phyloP scores from a whole-genome alignment of 2,888 invertebrate genomes.

The Trachelus iudaicus region DNA sequence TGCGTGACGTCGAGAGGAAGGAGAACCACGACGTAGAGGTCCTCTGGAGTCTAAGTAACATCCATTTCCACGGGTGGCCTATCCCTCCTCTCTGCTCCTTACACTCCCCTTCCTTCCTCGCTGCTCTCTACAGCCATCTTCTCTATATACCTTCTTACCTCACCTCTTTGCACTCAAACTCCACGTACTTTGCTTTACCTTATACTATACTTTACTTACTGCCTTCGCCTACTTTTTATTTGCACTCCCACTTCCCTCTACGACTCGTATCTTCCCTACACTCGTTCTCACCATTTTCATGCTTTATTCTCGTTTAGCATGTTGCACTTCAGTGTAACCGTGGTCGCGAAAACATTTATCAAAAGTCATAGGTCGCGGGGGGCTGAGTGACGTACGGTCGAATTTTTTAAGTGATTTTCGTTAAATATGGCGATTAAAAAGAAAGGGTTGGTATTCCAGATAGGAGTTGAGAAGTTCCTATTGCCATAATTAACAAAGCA shows the following conservation, averaged over 20 bases:
- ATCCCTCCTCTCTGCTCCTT: constrained; percentile 14
- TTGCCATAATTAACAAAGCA: not conserved
- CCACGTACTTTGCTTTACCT: constrained; percentile 47
- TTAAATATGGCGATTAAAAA: not conserved
- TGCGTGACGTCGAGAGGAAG: constrained; percentile 10
- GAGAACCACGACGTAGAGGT: constrained; percentile 34
- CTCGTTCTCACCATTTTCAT: constrained; percentile 21
- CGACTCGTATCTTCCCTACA: constrained; percentile 28
- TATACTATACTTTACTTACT: constrained; percentile 45
- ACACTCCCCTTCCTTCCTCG: constrained; percentile 32
- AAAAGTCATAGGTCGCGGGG: not conserved
- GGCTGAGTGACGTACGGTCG: not conserved
- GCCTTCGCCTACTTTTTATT: constrained; percentile 41
- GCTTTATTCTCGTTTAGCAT: not conserved
- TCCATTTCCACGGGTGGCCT: constrained; percentile 51
- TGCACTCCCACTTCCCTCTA: constrained; percentile 42
- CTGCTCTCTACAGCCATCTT: not conserved
- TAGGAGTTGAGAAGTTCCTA: not conserved
- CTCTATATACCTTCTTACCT: not conserved
- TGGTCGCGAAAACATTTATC: not conserved
- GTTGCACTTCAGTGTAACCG: not conserved
- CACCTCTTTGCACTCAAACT: not conserved
- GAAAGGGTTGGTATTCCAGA: not conserved
- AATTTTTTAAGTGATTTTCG: not conserved
- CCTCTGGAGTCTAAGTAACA: constrained; percentile 57